These are phyloP conservation scores for Poeciliopsis turrubarensis DNA, from an alignment of 2,113 vertebrate genomes.

Conservation along the genomic window DNA sequence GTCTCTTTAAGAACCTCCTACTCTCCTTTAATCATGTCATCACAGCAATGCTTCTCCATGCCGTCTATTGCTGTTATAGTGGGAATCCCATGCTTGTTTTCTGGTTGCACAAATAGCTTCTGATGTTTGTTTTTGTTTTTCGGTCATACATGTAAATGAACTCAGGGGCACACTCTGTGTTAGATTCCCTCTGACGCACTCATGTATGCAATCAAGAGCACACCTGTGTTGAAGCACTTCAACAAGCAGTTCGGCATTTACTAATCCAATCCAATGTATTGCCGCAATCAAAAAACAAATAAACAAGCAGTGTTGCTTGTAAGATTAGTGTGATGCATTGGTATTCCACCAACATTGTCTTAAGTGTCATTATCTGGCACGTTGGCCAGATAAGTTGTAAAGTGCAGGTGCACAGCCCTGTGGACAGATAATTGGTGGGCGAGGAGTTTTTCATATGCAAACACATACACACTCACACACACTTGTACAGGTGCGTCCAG, in stretches of 20 bases:
- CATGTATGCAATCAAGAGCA: slow-evolving; percentile 39
- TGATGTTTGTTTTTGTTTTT: no score
- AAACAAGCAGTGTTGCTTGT: background rate
- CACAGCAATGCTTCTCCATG: no score
- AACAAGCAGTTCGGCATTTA: slow-evolving; percentile 28
- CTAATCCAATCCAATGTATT: slow-evolving; percentile 10
- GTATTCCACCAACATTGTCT: slow-evolving; percentile 37
- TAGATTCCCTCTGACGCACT: slow-evolving; percentile 8
- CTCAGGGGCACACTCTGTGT: slow-evolving; percentile 38
- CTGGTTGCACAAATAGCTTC: background rate
- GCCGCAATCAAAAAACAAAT: slow-evolving; percentile 19
- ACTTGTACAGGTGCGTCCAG: slow-evolving; percentile 20
- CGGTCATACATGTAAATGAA: slow-evolving; percentile 8
- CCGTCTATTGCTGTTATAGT: slow-evolving; percentile 3
- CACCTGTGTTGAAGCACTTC: slow-evolving; percentile 62
- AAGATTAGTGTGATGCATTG: slow-evolving; percentile 19
- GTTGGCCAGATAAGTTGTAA: slow-evolving; percentile 44
- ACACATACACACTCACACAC: slow-evolving; percentile 25
- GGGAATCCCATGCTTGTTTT: slow-evolving; percentile 12
- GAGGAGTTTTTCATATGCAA: slow-evolving; percentile 51
- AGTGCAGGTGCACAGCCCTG: slow-evolving; percentile 56
- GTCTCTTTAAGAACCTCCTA: no score
- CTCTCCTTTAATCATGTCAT: no score
- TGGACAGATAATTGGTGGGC: slow-evolving; percentile 31
- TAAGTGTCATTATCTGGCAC: slow-evolving; percentile 16